Conservation (phyloP, 2,113 vertebrate genomes). For the Bujurquina vittata region DNA sequence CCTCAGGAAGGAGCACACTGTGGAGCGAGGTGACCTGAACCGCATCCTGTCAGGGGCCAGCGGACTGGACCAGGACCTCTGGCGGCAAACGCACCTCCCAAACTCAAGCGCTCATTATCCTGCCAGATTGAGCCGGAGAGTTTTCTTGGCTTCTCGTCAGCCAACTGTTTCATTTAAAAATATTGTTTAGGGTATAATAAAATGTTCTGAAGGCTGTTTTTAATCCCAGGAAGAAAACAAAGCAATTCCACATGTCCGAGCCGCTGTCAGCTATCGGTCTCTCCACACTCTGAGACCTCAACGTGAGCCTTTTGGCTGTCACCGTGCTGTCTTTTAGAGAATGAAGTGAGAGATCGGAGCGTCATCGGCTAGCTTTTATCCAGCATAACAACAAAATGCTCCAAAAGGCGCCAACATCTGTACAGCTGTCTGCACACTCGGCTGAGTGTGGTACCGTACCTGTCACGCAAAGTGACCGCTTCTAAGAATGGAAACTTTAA, state of each 20-base stretch:
- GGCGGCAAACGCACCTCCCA: neutral
- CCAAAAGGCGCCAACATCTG: too few species aligned
- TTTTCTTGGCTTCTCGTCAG: neutral
- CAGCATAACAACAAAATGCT: too few species aligned
- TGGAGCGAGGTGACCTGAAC: constrained; percentile 1
- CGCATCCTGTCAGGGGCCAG: neutral
- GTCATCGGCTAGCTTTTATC: too few species aligned
- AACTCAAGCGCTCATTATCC: neutral
- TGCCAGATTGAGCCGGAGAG: neutral
- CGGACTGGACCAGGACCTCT: neutral
- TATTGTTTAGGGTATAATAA: neutral
- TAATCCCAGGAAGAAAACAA: neutral
- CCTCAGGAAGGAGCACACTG: neutral
- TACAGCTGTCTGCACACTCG: too few species aligned
- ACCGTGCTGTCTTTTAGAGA: neutral
- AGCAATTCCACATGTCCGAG: neutral
- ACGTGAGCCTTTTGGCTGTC: neutral
- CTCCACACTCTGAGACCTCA: neutral
- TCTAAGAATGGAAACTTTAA: too few species aligned
- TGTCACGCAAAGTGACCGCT: neutral
- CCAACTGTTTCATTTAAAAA: neutral
- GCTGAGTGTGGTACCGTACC: too few species aligned
- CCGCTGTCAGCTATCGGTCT: neutral
- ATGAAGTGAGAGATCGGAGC: neutral
- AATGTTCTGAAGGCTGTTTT: neutral